Evolutionary conservation across 2,797 vertebrate genomes (phyloP).

Genomic region (Carcharodon carcharias): DNA sequence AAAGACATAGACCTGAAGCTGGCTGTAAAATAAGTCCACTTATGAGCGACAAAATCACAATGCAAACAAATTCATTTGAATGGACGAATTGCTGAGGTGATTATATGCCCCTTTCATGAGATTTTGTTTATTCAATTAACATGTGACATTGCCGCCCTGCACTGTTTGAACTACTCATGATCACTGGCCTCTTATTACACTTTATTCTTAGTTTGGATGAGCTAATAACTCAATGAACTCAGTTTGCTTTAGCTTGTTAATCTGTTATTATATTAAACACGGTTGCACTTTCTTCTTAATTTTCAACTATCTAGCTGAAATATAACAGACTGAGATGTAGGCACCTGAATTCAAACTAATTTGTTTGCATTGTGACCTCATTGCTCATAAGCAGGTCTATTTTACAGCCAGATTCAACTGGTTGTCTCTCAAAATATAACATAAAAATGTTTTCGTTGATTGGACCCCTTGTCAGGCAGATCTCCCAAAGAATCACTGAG

Average conservation of each 20-base stretch:
- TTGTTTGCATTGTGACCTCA: not conserved
- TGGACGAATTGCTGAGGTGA: not conserved
- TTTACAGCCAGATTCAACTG: not conserved
- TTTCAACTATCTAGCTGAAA: not conserved
- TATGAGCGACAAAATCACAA: not conserved
- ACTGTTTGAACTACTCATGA: not conserved
- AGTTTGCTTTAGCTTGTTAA: not conserved
- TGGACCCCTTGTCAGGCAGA: not conserved
- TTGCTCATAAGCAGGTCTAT: not conserved
- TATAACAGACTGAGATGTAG: not conserved
- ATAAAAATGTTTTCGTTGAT: not conserved
- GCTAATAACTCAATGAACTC: not conserved
- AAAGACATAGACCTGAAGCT: not conserved
- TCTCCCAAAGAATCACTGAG: not conserved
- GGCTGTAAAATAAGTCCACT: not conserved
- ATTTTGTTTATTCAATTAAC: not conserved
- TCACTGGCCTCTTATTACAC: not conserved
- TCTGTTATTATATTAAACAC: not conserved
- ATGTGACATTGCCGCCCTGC: not conserved
- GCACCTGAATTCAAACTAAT: not conserved
- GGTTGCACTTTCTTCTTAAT: not conserved
- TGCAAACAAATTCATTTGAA: not conserved
- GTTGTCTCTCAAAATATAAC: not conserved
- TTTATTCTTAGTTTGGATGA: conserved; percentile 19
- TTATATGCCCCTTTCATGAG: not conserved